Conservation (phyloP, 1,140 invertebrate species). For the Mercenaria mercenaria region DNA sequence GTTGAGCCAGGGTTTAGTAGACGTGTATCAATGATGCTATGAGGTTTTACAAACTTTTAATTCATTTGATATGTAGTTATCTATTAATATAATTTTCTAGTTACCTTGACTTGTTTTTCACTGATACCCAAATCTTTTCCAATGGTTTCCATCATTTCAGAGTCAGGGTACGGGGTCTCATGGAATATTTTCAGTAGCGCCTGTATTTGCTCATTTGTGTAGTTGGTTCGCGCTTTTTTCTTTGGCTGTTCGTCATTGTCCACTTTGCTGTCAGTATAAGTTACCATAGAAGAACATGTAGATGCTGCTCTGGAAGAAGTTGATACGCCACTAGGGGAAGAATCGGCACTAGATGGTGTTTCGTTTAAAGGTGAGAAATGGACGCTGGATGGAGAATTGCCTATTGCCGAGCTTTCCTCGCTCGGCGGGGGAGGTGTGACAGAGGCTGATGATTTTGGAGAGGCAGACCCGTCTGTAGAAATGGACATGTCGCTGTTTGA, state of each 20-base stretch:
- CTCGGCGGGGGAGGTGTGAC: background rate
- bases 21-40: too few relatives aligned
- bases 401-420: background rate
- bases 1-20: too few relatives aligned
- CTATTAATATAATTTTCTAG: too few relatives aligned
- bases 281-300: background rate
- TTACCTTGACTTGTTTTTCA: conserved; percentile 77
- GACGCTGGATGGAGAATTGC: conserved; percentile 51
- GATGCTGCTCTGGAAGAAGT: conserved; percentile 37
- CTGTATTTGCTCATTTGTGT: conserved; percentile 72
- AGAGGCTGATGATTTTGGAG: background rate
- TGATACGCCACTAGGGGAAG: conserved; percentile 39
- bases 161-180: conserved; percentile 77
- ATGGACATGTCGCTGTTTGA: background rate
- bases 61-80: too few relatives aligned
- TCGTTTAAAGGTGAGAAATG: conserved; percentile 44
- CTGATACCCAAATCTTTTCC: conserved; percentile 71
- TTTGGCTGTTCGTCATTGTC: conserved; percentile 20
- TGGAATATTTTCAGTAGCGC: conserved; percentile 73
- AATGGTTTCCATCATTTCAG: conserved; percentile 74
- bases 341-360: conserved; percentile 14
- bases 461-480: background rate
- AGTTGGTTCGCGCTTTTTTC: conserved; percentile 75
- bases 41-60: too few relatives aligned
- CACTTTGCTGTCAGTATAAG: background rate